Conservation (phyloP, 2,113 vertebrate species). For the Gadus chalcogrammus region DNA sequence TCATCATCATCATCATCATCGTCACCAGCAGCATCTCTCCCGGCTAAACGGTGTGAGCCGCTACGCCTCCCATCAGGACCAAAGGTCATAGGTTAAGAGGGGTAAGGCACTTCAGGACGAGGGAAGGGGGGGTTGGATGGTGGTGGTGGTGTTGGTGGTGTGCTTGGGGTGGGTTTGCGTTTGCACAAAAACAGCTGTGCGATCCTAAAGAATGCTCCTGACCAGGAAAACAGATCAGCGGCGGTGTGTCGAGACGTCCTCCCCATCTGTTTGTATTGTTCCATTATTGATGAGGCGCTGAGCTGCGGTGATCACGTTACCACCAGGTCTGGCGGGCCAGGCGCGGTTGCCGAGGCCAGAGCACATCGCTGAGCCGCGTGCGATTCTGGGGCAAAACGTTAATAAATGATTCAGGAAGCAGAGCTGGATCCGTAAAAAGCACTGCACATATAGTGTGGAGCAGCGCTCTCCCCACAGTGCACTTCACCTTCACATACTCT, state of each 20-base stretch:
- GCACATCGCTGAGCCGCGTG: conserved; percentile 16
- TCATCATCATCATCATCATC: conserved; percentile 34
- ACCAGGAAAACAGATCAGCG: conserved; percentile 23
- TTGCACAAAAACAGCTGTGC: background rate
- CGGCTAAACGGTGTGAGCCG: conserved; percentile 8
- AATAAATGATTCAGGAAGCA: conserved; percentile 64
- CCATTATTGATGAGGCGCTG: conserved; percentile 61
- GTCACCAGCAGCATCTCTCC: conserved; percentile 37
- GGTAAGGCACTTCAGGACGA: conserved; percentile 7
- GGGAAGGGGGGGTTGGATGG: conserved; percentile 4
- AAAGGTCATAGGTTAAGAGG: conserved; percentile 16
- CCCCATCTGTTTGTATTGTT: conserved; percentile 56
- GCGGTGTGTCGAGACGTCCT: conserved; percentile 38
- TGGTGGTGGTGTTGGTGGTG: background rate
- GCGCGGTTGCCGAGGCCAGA: background rate
- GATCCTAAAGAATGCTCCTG: conserved; percentile 30
- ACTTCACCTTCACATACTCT: too few relatives aligned
- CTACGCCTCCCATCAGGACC: conserved; percentile 23
- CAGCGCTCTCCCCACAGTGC: too few relatives aligned
- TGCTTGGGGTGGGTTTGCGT: background rate
- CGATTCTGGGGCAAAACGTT: conserved; percentile 56
- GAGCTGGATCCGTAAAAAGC: too few relatives aligned
- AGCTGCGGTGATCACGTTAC: conserved; percentile 41
- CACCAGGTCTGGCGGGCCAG: background rate
- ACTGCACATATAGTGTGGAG: too few relatives aligned